Percentiles rank a stretch among this genome's conserved stretches.
Conservation (phyloP, 2,113 vertebrate genomes). For the Chrysemys picta region DNA sequence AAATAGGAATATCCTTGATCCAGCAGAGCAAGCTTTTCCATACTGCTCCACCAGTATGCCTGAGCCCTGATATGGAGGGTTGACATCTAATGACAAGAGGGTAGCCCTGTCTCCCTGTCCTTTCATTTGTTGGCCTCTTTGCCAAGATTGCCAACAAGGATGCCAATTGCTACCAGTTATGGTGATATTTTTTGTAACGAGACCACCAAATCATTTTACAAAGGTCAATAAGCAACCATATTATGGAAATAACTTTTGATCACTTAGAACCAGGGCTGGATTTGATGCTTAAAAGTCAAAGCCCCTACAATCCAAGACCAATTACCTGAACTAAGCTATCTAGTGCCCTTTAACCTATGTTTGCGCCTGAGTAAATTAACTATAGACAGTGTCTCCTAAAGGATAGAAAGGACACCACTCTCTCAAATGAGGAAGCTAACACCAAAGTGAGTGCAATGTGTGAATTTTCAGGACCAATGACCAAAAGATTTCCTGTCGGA, state of each 20-base stretch:
- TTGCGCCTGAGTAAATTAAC: not conserved
- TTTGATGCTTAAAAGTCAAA: not conserved
- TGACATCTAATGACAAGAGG: not conserved
- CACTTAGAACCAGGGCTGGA: not conserved
- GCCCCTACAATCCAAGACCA: not conserved
- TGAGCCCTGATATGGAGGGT: not conserved
- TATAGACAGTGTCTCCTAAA: constrained; percentile 48
- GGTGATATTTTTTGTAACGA: not conserved
- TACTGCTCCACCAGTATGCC: not conserved
- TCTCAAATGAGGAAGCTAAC: constrained; percentile 26
- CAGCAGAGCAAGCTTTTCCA: not conserved
- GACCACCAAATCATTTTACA: not conserved
- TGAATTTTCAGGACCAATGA: constrained; percentile 32
- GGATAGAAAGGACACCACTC: not conserved
- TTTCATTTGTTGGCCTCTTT: not conserved
- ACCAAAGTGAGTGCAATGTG: constrained; percentile 44
- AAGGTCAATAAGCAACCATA: not conserved
- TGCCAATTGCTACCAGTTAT: not conserved
- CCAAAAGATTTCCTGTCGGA: constrained; percentile 56
- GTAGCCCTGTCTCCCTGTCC: not conserved
- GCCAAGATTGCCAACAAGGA: not conserved
- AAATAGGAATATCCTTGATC: not conserved
- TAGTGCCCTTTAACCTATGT: not conserved
- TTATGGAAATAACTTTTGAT: not conserved
- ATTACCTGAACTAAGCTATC: no score